A percentile compares a stretch with the other conserved stretches of the same genome.
These are phyloP conservation scores for Drosophila willistoni DNA, from an alignment of 1,140 invertebrate genomes.

Conservation along the genomic window DNA sequence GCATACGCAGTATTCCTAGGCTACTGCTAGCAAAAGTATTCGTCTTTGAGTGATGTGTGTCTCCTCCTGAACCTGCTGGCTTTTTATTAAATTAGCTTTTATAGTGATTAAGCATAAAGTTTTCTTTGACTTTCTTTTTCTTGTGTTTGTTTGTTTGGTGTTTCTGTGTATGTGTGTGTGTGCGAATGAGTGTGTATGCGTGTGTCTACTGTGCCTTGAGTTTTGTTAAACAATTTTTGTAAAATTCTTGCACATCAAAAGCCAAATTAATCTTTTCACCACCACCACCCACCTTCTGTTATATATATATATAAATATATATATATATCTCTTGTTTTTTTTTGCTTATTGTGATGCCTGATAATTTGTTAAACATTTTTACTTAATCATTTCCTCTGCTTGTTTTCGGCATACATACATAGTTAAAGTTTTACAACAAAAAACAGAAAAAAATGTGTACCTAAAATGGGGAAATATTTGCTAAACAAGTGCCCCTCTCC, in stretches of 20 bases:
- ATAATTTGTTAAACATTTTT: constrained; percentile 2
- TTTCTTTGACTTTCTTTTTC: neutral
- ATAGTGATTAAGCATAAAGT: constrained; percentile 6
- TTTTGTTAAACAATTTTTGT: constrained; percentile 13
- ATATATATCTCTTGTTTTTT: too few species aligned
- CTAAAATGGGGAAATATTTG: constrained; percentile 3
- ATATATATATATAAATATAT: neutral
- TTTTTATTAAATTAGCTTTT: neutral
- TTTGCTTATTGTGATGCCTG: neutral
- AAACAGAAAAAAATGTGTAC: neutral
- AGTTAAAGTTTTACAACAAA: neutral
- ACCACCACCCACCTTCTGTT: neutral
- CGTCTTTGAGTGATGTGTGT: constrained; percentile 2
- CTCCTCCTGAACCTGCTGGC: neutral
- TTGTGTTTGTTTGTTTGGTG: neutral
- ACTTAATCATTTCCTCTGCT: neutral
- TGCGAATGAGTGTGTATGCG: neutral
- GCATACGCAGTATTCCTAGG: constrained; percentile 88
- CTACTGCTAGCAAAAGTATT: constrained; percentile 1
- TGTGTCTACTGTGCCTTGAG: constrained; percentile 2
- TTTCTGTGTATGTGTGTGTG: neutral
- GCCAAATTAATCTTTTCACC: neutral
- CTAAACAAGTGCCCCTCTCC: neutral
- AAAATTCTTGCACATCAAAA: constrained; percentile 9
- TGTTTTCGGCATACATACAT: neutral